Conservation (phyloP, 2,797 vertebrate genomes). For the Oceanodroma leucorhoa region DNA sequence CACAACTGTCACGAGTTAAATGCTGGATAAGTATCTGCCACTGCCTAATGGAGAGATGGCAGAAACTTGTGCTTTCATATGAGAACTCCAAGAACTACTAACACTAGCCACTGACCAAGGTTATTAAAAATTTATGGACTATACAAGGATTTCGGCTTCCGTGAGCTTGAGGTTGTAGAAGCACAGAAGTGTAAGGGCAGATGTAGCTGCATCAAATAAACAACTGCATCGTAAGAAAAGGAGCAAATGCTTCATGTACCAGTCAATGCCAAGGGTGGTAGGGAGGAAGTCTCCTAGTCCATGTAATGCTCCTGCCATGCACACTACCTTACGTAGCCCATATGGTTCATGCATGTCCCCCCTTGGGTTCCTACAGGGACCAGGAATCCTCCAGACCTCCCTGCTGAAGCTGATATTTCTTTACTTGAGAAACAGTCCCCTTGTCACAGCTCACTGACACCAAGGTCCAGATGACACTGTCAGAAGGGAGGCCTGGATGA, state of each 20-base stretch:
- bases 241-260: background rate
- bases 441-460: background rate
- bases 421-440: background rate
- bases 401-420: background rate
- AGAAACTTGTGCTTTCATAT: background rate
- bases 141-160: background rate
- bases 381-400: background rate
- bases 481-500: background rate
- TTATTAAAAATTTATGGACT: background rate
- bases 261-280: background rate
- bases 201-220: background rate
- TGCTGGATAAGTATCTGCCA: background rate
- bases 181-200: background rate
- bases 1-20: background rate
- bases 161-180: background rate
- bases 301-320: background rate
- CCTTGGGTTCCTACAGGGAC: background rate
- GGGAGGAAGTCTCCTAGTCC: background rate
- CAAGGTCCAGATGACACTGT: background rate
- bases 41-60: background rate
- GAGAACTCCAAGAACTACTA: background rate
- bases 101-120: background rate
- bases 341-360: background rate
- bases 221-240: background rate
- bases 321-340: accelerated